Base-by-base conservation (phyloP, 2,888 invertebrate species). In the Synanthedon vespiformis region DNA sequence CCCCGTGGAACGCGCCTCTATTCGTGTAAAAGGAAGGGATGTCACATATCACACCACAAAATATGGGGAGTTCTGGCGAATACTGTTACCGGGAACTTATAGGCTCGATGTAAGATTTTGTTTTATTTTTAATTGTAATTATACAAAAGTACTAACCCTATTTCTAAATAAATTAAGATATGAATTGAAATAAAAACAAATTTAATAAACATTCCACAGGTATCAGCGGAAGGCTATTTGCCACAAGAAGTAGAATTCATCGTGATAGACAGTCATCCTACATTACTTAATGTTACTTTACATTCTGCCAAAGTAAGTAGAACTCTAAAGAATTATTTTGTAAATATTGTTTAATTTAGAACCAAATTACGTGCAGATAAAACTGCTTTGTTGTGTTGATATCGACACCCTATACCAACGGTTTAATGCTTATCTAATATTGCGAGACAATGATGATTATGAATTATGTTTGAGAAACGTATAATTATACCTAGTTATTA, bases 41-140 rank as follows among this genome's bases (percentile, higher is more conserved):
- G 94, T 96, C 61, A 91, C 92, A 51, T 95, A 96, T 77, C 93
- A 93, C 74, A 94, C 94, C 52, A 95, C 95, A 8, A 93, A 94
- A 72, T 92, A 94, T 73, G 97, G 97, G n/a, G 97, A 98, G 79
- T 98, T 94, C 85, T 98, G 96, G 97, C 91, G 96, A 67, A 92
- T 98, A 56, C 82, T 98, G 18, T 80, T 97, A 56, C 97, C 97
- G 1, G 97, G 97, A 60, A 88, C 90, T 52, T 97, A 97, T 79
- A 92, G 92, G 64, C 82, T 97, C 12, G 93, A 95, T 89, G 96
- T 96, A 77, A 73, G 67, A 34, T n/a, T 40, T 50, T 14, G 47
- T 44, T 13, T 44, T 44, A 34, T 44, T 12, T 44, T n/a, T 13
- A 1, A 44, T n/a, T n/a, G 47, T 44, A 8, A 44, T 44, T n/a